Evolutionary conservation across 2,888 invertebrate genomes (phyloP).

Genomic region (Drosophila maculinotata): DNA sequence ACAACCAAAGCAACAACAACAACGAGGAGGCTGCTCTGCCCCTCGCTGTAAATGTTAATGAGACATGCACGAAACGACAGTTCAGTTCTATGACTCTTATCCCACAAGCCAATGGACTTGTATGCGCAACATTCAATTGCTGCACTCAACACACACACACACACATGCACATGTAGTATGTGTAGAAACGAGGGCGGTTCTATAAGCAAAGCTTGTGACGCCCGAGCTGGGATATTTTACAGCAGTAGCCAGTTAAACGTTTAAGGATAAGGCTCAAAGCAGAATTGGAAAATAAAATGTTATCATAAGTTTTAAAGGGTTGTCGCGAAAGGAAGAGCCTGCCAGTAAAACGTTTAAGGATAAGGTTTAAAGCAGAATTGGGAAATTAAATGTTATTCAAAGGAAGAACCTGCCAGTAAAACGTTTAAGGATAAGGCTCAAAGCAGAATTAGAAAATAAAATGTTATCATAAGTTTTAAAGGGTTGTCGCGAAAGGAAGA

Average conservation of each 20-base stretch:
- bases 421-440: background rate
- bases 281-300: background rate
- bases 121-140: constrained; percentile 27
- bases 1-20: constrained; percentile 6
- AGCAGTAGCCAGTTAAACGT: background rate
- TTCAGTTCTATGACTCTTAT: constrained; percentile 51
- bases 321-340: too few relatives aligned
- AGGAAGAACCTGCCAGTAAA: too few relatives aligned
- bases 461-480: background rate
- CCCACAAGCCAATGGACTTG: constrained; percentile 44
- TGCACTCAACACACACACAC: constrained; percentile 4
- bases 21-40: constrained; percentile 18
- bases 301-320: background rate
- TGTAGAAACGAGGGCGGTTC: constrained; percentile 9
- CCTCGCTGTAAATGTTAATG: constrained; percentile 72
- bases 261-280: background rate
- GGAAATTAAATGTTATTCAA: too few relatives aligned
- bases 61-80: constrained; percentile 62
- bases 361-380: too few relatives aligned
- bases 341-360: too few relatives aligned
- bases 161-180: background rate
- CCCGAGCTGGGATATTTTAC: background rate
- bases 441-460: too few relatives aligned
- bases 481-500: too few relatives aligned
- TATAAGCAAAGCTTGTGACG: background rate